Conservation (phyloP, 2,888 invertebrate genomes). For the Polylopha cassiicola region DNA sequence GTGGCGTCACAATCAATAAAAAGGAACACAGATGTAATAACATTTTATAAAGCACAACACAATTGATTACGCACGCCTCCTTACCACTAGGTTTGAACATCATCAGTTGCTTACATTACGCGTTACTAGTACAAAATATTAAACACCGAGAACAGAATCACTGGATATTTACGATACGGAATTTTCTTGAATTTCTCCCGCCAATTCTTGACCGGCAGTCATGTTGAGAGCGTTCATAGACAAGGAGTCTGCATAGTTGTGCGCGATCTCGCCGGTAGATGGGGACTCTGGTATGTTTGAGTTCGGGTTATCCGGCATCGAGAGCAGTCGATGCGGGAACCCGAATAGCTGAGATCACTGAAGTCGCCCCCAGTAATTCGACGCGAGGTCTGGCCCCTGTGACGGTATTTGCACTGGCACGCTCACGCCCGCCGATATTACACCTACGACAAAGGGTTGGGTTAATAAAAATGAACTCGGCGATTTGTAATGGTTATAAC, state of each 20-base stretch:
- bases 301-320: conserved; percentile 80
- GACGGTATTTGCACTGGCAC: conserved; percentile 95
- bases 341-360: conserved; percentile 96
- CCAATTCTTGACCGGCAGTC: conserved; percentile 73
- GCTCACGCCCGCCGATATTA: conserved; percentile 94
- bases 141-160: conserved; percentile 42
- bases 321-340: conserved; percentile 87
- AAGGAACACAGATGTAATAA: conserved; percentile 7
- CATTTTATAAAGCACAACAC: conserved; percentile 32
- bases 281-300: conserved; percentile 54
- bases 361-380: conserved; percentile 93
- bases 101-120: conserved; percentile 66
- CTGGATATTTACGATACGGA: conserved; percentile 52
- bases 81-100: conserved; percentile 72
- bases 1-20: conserved; percentile 30
- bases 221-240: conserved; percentile 72
- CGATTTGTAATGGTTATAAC: not conserved
- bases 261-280: conserved; percentile 68
- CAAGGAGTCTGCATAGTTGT: conserved; percentile 69
- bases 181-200: conserved; percentile 60
- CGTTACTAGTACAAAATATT: conserved; percentile 20
- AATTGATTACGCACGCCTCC: conserved; percentile 47
- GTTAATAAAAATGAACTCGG: conserved; percentile 14
- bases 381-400: conserved; percentile 85
- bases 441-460: conserved; percentile 79